Evolutionary conservation across 2,888 invertebrate species (phyloP).

Genomic region (Rugalucina vietnamica): DNA sequence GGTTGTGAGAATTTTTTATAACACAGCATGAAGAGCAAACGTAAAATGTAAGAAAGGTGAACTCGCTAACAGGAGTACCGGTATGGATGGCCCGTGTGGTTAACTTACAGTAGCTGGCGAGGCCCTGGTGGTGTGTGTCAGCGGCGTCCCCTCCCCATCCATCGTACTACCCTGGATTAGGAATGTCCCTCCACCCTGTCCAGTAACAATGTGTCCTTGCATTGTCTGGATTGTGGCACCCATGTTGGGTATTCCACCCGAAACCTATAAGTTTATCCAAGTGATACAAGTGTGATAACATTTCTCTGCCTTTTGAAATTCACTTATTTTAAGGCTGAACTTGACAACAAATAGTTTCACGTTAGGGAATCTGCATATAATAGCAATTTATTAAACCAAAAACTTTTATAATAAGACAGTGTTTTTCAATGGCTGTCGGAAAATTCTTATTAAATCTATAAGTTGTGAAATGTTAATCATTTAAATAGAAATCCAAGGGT

Average conservation of each 20-base stretch:
- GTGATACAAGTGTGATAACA: too few species aligned
- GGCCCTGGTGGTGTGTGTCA: constrained; percentile 92
- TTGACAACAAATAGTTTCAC: neutral
- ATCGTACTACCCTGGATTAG: constrained; percentile 88
- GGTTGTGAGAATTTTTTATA: neutral
- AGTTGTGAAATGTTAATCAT: too few species aligned
- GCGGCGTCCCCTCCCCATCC: constrained; percentile 86
- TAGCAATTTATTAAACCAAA: neutral
- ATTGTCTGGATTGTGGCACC: constrained; percentile 76
- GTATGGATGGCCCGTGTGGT: neutral
- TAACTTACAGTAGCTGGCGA: constrained; percentile 95
- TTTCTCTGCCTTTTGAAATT: too few species aligned
- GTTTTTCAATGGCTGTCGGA: too few species aligned
- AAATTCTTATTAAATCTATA: too few species aligned
- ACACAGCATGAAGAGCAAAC: neutral
- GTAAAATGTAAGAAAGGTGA: neutral
- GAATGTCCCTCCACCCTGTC: constrained; percentile 86
- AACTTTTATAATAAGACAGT: too few species aligned
- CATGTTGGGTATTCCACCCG: constrained; percentile 68
- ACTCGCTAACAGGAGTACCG: neutral
- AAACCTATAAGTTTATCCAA: constrained; percentile 30
- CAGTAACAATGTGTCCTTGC: constrained; percentile 83
- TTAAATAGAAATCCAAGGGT: too few species aligned
- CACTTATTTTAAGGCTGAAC: neutral
- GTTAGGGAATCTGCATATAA: neutral